These are phyloP conservation scores for Spongilla lacustris DNA, from an alignment of 37 sponge, comb jelly and placozoan genomes.

Conservation along the genomic window DNA sequence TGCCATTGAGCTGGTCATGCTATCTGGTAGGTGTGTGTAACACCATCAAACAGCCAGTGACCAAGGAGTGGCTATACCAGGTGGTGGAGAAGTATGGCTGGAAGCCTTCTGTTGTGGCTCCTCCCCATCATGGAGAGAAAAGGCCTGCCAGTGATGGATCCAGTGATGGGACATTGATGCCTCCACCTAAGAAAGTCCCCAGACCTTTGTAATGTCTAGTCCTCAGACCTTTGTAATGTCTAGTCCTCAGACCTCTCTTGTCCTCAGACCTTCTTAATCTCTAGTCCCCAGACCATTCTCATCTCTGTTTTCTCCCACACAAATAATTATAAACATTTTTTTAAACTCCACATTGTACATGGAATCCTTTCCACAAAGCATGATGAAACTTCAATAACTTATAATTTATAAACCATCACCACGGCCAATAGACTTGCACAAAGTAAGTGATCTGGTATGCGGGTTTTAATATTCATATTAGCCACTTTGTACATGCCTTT, in stretches of 20 bases:
- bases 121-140: background rate
- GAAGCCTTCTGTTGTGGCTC: background rate
- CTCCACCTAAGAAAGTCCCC: slow-evolving; percentile 48
- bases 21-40: slow-evolving; percentile 72
- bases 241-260: background rate
- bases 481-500: no score
- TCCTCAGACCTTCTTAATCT: background rate
- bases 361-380: no score
- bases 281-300: no score
- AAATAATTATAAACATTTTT: no score
- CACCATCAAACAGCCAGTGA: slow-evolving; percentile 77
- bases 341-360: no score
- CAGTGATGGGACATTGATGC: slow-evolving; percentile 28
- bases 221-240: background rate
- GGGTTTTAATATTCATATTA: no score
- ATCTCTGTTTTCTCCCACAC: no score
- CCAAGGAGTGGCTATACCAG: slow-evolving; percentile 66
- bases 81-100: slow-evolving; percentile 54
- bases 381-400: no score
- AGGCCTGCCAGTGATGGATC: background rate
- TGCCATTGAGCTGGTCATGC: background rate
- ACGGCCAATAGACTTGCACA: no score
- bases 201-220: background rate
- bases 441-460: no score
- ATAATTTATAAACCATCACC: no score